These are phyloP conservation scores for Centropus bengalensis DNA, from an alignment of 2,113 vertebrate genomes.

Conservation along the genomic window DNA sequence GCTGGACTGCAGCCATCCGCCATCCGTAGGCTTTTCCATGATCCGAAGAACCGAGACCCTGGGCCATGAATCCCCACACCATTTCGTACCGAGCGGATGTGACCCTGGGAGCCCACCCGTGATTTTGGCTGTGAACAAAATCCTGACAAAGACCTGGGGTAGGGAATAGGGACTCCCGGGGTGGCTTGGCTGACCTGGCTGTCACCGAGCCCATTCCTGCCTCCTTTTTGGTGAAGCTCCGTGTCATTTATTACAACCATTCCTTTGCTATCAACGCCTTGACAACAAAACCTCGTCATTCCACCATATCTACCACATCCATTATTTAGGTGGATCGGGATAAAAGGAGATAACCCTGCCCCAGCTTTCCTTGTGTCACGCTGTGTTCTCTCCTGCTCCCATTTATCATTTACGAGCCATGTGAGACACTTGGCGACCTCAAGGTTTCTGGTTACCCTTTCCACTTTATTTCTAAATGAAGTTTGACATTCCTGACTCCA, in stretches of 20 bases:
- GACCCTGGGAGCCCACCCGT: neutral
- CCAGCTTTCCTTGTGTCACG: slow-evolving; percentile 1
- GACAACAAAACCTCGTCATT: neutral
- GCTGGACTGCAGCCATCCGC: neutral
- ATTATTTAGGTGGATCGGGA: slow-evolving; percentile 64
- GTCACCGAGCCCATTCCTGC: neutral
- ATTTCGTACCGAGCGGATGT: neutral
- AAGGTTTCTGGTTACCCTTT: slow-evolving; percentile 82
- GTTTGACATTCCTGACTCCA: slow-evolving; percentile 3
- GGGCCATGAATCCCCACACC: neutral
- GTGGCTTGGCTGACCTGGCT: neutral
- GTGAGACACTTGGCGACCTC: slow-evolving; percentile 76
- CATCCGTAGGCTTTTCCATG: neutral
- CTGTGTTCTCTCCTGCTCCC: slow-evolving; percentile 80
- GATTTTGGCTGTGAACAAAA: neutral
- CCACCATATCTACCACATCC: slow-evolving; percentile 15
- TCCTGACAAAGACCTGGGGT: neutral
- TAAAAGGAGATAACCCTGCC: slow-evolving; percentile 54
- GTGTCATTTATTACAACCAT: neutral
- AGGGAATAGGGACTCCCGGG: neutral
- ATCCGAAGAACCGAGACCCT: neutral
- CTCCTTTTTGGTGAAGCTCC: neutral
- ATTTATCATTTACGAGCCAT: slow-evolving; percentile 78
- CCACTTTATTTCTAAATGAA: slow-evolving; percentile 67
- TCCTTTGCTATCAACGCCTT: neutral